Evolutionary conservation across 64 coral and sea anemone genomes (phyloP), one percentile per base, ranked within the genome.

Genomic region (Stichodactyla mertensii): DNA sequence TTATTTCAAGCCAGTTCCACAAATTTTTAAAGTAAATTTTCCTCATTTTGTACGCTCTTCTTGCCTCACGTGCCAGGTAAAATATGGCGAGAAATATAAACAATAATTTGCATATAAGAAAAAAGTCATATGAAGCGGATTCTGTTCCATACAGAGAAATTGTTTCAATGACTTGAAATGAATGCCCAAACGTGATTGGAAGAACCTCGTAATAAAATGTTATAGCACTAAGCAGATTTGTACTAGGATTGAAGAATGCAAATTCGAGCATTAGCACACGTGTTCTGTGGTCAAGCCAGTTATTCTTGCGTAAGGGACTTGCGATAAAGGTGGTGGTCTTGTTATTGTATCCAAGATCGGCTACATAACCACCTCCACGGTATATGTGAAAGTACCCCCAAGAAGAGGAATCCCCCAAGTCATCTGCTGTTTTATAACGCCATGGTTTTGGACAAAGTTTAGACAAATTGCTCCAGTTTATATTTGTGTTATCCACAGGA

Each of bases 1-100:
- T 55, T 45, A 90, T 79, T 52, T 96, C 90, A 28, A 96, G 52
- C 91, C 88, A 87, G 14, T 96, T 96, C 94, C 94, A 96, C 0
- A 89, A 16, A 14, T 51, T 74, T n/a, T 60, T 92, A 55, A 96
- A 96, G 77, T 92, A 96, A 3, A 31, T 23, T 52, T 56, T 10
- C n/a, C 70, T 77, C 52, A 87, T 71, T 52, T 64, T 77, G 59
- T 67, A 90, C 6, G 92, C 59, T 22, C 85, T 82, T 12, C 77
- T 18, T 18, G 84, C 55, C 74, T 90, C 88, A 5, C 89, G 22
- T 13, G 57, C 36, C 16, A 94, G 9, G 64, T 90, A 90, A 64
- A 85, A 94, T 8, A 90, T 0, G 0, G 79, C 85, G 60, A 90
- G 84, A 10, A 86, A 51, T 61, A 94, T 94, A 52, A 94, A 94